These are phyloP conservation scores for Pollachius pollachius DNA, from an alignment of 2,113 vertebrate species.

Conservation along the genomic window DNA sequence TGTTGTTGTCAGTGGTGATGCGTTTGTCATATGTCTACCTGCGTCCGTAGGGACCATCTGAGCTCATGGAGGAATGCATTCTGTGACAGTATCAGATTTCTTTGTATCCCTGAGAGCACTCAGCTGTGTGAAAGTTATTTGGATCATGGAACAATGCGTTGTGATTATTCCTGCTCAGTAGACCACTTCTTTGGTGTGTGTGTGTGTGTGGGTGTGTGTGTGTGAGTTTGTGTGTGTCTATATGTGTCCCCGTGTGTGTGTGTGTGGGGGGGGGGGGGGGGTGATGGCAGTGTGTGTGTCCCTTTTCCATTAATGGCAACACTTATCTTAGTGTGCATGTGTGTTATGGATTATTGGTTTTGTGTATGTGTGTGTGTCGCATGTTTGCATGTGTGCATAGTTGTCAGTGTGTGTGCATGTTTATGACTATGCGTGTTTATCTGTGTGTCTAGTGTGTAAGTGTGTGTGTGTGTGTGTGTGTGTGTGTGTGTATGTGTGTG, in stretches of 20 bases:
- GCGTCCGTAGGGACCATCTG: slow-evolving; percentile 34
- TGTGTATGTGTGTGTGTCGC: slow-evolving; percentile 7
- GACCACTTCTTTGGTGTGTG: not conserved
- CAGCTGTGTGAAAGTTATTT: slow-evolving; percentile 57
- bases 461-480: not conserved
- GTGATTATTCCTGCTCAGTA: too few relatives aligned
- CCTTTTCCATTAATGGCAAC: too few relatives aligned
- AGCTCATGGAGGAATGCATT: slow-evolving; percentile 36
- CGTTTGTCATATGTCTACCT: slow-evolving; percentile 11
- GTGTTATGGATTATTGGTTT: not conserved
- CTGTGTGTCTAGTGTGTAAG: not conserved
- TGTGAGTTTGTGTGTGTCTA: not conserved
- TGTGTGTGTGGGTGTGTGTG: slow-evolving; percentile 13
- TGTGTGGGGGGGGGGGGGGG: not conserved
- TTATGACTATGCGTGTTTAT: not conserved
- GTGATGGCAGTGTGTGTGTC: not conserved
- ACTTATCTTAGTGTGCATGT: not conserved
- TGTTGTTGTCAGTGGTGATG: slow-evolving; percentile 5
- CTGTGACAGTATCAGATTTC: slow-evolving; percentile 52
- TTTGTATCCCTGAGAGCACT: slow-evolving; percentile 41
- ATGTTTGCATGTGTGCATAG: too few relatives aligned
- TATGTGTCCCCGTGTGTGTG: not conserved
- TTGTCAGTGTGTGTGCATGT: too few relatives aligned
- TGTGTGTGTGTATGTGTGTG: not conserved
- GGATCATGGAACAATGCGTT: slow-evolving; percentile 39